Percentiles rank a stretch among this genome's conserved stretches.
phyloP scores from a whole-genome alignment of 2,113 vertebrate species.

The Osmerus mordax region DNA sequence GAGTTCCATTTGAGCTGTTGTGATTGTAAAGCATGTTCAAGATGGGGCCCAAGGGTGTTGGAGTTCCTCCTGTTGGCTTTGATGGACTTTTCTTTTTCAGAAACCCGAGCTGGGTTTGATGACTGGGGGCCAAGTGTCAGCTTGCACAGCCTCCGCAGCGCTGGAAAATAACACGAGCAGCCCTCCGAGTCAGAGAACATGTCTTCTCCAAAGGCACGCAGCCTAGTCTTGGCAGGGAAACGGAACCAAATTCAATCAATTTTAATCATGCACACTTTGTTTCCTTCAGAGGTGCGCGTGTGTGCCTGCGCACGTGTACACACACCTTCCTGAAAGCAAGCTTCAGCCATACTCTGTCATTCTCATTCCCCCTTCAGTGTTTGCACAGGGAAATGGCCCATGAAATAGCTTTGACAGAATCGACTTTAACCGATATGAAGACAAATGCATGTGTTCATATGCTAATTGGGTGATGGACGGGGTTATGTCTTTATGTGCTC shows the following conservation, averaged over 20 bases:
- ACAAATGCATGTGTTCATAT: slow-evolving; percentile 58
- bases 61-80: slow-evolving; percentile 22
- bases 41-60: slow-evolving; percentile 25
- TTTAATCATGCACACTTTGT: slow-evolving; percentile 37
- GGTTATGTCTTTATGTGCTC: slow-evolving; percentile 46
- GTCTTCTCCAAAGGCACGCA: slow-evolving; percentile 41
- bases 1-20: slow-evolving; percentile 29
- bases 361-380: slow-evolving; percentile 35
- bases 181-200: slow-evolving; percentile 24
- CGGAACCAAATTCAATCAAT: slow-evolving; percentile 62
- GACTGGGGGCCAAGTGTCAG: slow-evolving; percentile 30
- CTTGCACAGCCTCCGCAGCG: slow-evolving; percentile 6
- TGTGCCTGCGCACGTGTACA: not conserved
- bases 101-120: slow-evolving; percentile 50
- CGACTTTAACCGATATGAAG: slow-evolving; percentile 54
- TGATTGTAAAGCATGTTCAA: slow-evolving; percentile 27
- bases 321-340: slow-evolving; percentile 4
- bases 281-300: slow-evolving; percentile 31
- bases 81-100: slow-evolving; percentile 21
- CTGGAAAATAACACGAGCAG: not conserved
- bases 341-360: slow-evolving; percentile 18
- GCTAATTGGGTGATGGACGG: slow-evolving; percentile 53
- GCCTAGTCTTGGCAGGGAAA: slow-evolving; percentile 55
- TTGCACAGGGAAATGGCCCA: slow-evolving; percentile 61
- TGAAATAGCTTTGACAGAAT: slow-evolving; percentile 62